Percentiles rank a stretch among this genome's conserved stretches.
phyloP scores from a whole-genome alignment of 2,113 vertebrate genomes.

The Pterocles orientalis region DNA sequence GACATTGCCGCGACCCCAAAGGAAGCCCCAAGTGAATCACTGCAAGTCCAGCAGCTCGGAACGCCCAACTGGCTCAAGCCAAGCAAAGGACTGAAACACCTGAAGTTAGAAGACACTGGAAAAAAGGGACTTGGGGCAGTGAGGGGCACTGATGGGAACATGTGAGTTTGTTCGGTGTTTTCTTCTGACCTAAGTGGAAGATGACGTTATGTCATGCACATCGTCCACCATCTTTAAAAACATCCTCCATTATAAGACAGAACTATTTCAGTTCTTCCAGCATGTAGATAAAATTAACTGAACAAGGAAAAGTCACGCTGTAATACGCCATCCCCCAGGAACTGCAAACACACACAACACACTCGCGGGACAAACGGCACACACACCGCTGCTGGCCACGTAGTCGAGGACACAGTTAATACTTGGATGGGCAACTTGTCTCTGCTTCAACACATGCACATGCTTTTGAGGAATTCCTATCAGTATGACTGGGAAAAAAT shows the following conservation, averaged over 20 bases:
- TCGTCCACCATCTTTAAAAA: not conserved
- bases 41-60: not conserved
- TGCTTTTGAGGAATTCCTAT: slow-evolving; percentile 39
- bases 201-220: not conserved
- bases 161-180: not conserved
- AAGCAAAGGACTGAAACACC: not conserved
- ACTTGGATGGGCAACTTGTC: fast-evolving
- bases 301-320: not conserved
- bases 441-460: not conserved
- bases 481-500: not conserved
- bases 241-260: not conserved
- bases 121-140: not conserved
- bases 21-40: fast-evolving
- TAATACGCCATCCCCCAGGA: not conserved
- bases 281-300: not conserved
- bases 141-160: not conserved
- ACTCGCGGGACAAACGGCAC: fast-evolving
- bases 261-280: not conserved
- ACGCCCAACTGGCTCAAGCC: not conserved
- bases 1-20: fast-evolving
- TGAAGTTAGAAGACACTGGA: not conserved
- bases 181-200: not conserved
- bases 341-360: fast-evolving
- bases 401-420: not conserved
- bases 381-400: not conserved